Evolutionary conservation across 2,113 vertebrate species (phyloP).

Genomic region (Muntiacus muntjak): DNA sequence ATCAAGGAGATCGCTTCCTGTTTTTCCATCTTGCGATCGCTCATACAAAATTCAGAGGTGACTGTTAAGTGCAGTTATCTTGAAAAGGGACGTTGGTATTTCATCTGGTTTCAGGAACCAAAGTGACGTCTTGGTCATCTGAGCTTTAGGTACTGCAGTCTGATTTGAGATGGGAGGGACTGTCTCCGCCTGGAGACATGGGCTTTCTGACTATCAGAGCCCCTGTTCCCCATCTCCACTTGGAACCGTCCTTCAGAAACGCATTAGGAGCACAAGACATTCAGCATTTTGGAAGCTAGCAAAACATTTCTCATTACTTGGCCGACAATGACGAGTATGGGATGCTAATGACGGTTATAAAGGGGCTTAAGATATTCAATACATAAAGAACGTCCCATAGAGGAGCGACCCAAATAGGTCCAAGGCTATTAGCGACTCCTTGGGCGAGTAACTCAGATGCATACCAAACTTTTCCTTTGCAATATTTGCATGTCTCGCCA

Average conservation of each 20-base stretch:
- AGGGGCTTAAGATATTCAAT: neutral
- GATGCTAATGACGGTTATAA: neutral
- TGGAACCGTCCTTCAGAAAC: neutral
- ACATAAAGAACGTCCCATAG: accelerated
- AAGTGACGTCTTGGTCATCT: neutral
- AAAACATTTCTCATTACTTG: neutral
- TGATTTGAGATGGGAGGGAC: accelerated
- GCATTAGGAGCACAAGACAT: neutral
- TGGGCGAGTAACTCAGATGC: neutral
- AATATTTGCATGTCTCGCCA: accelerated
- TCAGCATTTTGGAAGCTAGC: neutral
- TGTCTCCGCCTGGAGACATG: neutral
- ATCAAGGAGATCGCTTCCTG: accelerated
- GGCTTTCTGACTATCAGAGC: neutral
- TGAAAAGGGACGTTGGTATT: neutral
- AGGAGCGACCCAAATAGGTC: neutral
- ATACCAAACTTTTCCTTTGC: neutral
- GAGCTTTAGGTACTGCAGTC: accelerated
- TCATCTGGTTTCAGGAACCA: neutral
- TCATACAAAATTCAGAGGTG: neutral
- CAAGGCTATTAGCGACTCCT: neutral
- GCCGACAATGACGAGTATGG: neutral
- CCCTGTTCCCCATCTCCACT: neutral
- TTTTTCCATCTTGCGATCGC: neutral
- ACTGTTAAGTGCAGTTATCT: neutral